Evolutionary conservation across 1,140 invertebrate genomes (phyloP).

Genomic region (Eulimnadia texana): DNA sequence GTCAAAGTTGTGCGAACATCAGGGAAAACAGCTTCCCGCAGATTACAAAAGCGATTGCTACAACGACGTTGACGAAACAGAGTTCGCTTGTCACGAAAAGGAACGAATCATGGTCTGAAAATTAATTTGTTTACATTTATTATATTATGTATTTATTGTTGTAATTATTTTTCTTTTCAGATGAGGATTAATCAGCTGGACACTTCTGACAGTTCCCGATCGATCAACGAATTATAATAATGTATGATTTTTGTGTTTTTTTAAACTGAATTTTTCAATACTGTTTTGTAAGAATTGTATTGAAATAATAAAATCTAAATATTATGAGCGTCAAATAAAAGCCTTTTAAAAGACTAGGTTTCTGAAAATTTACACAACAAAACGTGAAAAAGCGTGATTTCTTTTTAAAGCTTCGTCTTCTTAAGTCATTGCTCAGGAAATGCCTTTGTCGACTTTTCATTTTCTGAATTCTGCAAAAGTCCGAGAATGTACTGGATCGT

Average conservation of each 20-base stretch:
- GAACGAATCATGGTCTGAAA: constrained; percentile 50
- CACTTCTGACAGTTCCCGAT: neutral
- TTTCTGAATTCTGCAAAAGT: neutral
- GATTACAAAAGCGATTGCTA: constrained; percentile 68
- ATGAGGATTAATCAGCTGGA: neutral
- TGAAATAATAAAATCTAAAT: no score
- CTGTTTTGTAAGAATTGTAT: no score
- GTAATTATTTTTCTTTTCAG: neutral
- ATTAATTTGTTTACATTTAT: neutral
- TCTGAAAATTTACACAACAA: no score
- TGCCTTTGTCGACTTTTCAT: neutral
- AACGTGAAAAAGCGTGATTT: no score
- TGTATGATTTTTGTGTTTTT: no score
- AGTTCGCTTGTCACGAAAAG: constrained; percentile 68
- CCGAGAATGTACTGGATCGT: neutral
- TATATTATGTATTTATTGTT: neutral
- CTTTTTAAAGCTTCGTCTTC: no score
- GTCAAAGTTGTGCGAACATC: constrained; percentile 56
- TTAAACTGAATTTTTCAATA: no score
- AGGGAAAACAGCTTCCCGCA: constrained; percentile 48
- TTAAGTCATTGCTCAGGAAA: no score
- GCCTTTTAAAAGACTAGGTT: no score
- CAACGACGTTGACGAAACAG: constrained; percentile 61
- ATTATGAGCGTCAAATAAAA: no score
- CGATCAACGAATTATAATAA: neutral